Conservation (phyloP, 2,113 vertebrate species). For the Noctilio leporinus region DNA sequence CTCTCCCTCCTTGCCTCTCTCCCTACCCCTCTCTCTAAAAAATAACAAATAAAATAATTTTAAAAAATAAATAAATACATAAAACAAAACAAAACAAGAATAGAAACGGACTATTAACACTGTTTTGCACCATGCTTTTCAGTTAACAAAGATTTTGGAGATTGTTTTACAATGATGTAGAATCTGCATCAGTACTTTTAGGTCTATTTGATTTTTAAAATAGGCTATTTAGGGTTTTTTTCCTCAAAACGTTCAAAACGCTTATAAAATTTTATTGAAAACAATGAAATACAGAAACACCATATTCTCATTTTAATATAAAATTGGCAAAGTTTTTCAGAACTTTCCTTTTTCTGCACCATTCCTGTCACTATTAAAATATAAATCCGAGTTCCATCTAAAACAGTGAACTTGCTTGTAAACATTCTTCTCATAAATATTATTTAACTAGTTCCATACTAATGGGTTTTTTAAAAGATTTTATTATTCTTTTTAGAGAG, state of each 20-base stretch:
- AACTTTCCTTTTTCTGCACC: constrained; percentile 50
- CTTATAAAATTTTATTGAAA: constrained; percentile 80
- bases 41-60: too few relatives aligned
- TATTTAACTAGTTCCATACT: not conserved
- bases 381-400: constrained; percentile 25
- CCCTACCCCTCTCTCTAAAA: too few relatives aligned
- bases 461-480: too few relatives aligned
- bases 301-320: constrained; percentile 73
- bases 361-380: constrained; percentile 38
- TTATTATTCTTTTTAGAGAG: too few relatives aligned
- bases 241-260: constrained; percentile 48
- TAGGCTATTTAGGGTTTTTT: not conserved
- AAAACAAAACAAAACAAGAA: not conserved
- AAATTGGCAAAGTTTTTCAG: constrained; percentile 53
- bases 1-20: too few relatives aligned
- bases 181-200: not conserved
- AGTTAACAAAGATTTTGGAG: not conserved
- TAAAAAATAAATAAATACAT: too few relatives aligned
- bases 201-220: not conserved
- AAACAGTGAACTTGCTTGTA: constrained; percentile 20
- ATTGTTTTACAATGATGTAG: not conserved
- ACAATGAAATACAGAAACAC: constrained; percentile 77
- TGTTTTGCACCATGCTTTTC: not conserved
- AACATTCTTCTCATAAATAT: not conserved
- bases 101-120: not conserved